Evolutionary conservation across 2,113 vertebrate species (phyloP), one percentile per base, ranked within the genome.

Genomic region (Cyanoderma ruficeps): DNA sequence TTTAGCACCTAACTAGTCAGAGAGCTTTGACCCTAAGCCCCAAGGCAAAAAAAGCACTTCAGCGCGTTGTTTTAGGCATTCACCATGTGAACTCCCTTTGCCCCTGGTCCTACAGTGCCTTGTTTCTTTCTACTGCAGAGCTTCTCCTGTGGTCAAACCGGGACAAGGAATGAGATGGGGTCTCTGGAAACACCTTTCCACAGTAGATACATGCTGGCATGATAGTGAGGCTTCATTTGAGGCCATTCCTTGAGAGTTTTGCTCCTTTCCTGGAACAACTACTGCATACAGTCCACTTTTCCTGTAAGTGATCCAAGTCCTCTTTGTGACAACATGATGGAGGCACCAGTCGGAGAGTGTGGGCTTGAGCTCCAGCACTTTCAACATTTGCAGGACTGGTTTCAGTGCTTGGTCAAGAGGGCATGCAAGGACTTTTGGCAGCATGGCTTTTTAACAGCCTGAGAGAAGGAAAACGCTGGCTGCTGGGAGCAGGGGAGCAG

Each of bases 321-420:
- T 76, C 23, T 68, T 71, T 52, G 7, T 67, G 75, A 53, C 63
- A 77, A 35, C 35, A 15, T 0, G 25, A 39, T 1, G 2, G 59
- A 91, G 75, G 46, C 1, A 0, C 63, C 90, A 74, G 63, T 20
- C 3, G 7, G 35, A 57, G 41, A 71, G 35, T 15, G n/a, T 50
- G 78, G 42, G 41, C 46, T 67, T 1, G 6, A 72, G 27, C 46
- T 90, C 47, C 72, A 81, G 77, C 3, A 9, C 64, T 95, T 92
- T 87, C 83, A 75, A 87, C 47, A 72, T 64, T 88, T 69, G 35
- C 63, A 44, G 56, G 35, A 33, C 30, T 70, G 56, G 33, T 88
- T 93, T 90, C 78, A 88, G 33, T 46, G 39, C 84, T 63, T 93
- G 75, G 41, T 76, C 77, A 87, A 91, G 74, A 92, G 80, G 39